A percentile compares a stretch with the other conserved stretches of the same genome.
Conservation (phyloP, 2,797 vertebrate genomes). For the Eulemur mongoz region DNA sequence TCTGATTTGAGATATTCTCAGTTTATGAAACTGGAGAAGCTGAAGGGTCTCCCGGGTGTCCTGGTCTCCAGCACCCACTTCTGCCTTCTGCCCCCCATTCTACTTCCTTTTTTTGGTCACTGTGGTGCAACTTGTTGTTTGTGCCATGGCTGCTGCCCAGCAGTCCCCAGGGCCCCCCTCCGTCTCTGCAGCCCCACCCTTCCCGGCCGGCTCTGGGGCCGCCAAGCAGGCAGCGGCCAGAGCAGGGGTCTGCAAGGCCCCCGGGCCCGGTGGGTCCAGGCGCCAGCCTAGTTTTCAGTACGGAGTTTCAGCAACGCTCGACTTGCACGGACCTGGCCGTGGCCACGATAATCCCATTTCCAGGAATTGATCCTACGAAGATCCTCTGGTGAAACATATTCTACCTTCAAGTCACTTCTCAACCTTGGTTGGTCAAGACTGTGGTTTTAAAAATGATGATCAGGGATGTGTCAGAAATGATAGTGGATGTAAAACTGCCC, state of each 20-base stretch:
- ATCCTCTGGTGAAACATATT: not conserved
- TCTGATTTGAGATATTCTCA: not conserved
- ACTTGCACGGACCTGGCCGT: not conserved
- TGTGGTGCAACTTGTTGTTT: not conserved
- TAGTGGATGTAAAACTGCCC: not conserved
- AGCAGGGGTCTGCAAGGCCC: no score
- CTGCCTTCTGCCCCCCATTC: not conserved
- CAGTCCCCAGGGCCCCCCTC: not conserved
- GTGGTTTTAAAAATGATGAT: not conserved
- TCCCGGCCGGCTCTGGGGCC: not conserved
- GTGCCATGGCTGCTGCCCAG: not conserved
- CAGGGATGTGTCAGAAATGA: not conserved
- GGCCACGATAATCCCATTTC: not conserved
- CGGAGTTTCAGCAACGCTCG: not conserved
- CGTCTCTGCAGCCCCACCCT: not conserved
- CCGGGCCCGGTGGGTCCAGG: fast-evolving
- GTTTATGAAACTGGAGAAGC: not conserved
- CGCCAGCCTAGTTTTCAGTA: not conserved
- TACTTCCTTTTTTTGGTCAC: not conserved
- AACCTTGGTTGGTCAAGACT: not conserved
- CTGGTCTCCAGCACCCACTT: not conserved
- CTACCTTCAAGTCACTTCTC: not conserved
- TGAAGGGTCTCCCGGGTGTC: not conserved
- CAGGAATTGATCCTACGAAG: not conserved
- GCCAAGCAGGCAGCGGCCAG: not conserved